phyloP scores from a whole-genome alignment of 2,888 invertebrate species.

The Cabera pusaria region DNA sequence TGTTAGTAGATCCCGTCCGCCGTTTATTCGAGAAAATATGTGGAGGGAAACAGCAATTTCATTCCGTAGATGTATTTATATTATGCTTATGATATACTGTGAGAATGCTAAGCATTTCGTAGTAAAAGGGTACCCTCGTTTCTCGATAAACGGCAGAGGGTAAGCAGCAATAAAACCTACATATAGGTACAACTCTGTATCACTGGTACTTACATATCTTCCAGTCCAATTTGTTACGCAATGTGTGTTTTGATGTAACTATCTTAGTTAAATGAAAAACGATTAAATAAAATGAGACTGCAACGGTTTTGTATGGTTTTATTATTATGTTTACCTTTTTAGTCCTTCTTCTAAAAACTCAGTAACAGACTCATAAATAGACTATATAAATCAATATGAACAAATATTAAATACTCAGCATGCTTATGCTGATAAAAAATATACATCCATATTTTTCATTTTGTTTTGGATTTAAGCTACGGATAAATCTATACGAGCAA shows the following conservation, averaged over 20 bases:
- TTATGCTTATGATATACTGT: conserved; percentile 32
- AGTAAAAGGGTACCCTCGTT: conserved; percentile 14
- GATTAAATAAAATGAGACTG: conserved; percentile 78
- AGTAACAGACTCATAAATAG: too few species aligned
- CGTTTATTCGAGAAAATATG: conserved; percentile 46
- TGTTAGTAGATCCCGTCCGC: conserved; percentile 49
- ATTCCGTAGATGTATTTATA: conserved; percentile 39
- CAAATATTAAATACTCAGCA: too few species aligned
- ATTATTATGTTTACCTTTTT: too few species aligned
- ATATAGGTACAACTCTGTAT: conserved; percentile 54
- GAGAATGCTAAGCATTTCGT: conserved; percentile 32
- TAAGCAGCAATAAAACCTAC: conserved; percentile 33
- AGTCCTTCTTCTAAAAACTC: too few species aligned
- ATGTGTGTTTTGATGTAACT: conserved; percentile 78
- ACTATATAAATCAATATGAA: too few species aligned
- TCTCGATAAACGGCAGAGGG: conserved; percentile 27
- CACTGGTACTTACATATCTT: conserved; percentile 71
- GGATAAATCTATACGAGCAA: too few species aligned
- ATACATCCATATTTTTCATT: too few species aligned
- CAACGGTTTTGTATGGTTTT: too few species aligned
- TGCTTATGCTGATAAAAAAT: too few species aligned
- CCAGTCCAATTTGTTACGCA: conserved; percentile 76
- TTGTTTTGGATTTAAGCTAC: too few species aligned
- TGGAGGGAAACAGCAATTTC: conserved; percentile 20
- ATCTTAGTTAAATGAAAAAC: conserved; percentile 71